phyloP scores from a whole-genome alignment of 2,888 invertebrate genomes.

The Stegophylla sp. region DNA sequence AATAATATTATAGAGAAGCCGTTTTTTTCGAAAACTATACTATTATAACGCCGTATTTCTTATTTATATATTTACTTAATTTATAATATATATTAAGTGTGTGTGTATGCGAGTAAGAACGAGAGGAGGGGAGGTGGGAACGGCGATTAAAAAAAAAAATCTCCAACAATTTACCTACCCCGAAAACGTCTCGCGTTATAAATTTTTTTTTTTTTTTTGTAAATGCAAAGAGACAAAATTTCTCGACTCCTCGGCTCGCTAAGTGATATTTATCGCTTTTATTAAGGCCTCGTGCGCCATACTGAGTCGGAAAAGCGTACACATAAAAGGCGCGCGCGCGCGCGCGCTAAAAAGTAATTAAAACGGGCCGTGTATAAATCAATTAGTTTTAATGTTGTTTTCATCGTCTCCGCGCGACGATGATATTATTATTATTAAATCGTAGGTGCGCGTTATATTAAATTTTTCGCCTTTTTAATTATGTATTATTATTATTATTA shows the following conservation, averaged over 20 bases:
- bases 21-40: too few relatives aligned
- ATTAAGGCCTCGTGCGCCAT: constrained; percentile 56
- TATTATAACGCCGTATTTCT: too few relatives aligned
- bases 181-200: background rate
- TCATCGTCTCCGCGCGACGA: constrained; percentile 19
- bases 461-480: constrained; percentile 49
- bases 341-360: constrained; percentile 53
- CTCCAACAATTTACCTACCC: constrained; percentile 13
- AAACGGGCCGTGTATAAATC: constrained; percentile 57
- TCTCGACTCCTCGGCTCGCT: background rate
- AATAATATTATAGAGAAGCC: too few relatives aligned
- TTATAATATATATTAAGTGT: too few relatives aligned
- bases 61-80: too few relatives aligned
- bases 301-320: constrained; percentile 42
- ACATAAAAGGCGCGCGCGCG: too few relatives aligned
- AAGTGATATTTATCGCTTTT: constrained; percentile 59
- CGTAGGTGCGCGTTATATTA: constrained; percentile 41
- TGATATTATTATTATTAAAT: too few relatives aligned
- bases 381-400: constrained; percentile 55
- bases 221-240: constrained; percentile 37
- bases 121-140: too few relatives aligned
- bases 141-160: constrained; percentile 27
- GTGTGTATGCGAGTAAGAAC: too few relatives aligned
- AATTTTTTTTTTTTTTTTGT: too few relatives aligned
- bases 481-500: constrained; percentile 1